Conservation (phyloP, 2,888 invertebrate species). For the Auanema sp. region DNA sequence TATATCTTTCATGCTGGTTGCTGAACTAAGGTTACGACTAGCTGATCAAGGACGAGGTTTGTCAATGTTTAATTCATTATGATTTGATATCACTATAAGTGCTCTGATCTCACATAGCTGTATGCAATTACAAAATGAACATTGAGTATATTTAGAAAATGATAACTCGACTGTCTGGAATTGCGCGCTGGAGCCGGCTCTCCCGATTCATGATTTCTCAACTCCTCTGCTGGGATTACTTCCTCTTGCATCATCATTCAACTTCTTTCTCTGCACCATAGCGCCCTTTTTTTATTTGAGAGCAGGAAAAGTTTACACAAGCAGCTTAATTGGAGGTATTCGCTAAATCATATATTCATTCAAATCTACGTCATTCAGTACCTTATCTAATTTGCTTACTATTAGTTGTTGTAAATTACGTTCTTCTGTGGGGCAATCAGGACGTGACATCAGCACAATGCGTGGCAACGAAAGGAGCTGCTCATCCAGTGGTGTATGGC, state of each 20-base stretch:
- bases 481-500: constrained; percentile 33
- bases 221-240: constrained; percentile 34
- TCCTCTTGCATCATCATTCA: constrained; percentile 35
- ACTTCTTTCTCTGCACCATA: constrained; percentile 34
- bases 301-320: constrained; percentile 26
- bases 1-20: constrained; percentile 37
- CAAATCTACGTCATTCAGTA: constrained; percentile 14
- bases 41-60: constrained; percentile 25
- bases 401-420: constrained; percentile 23
- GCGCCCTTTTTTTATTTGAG: constrained; percentile 35
- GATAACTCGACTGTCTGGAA: constrained; percentile 21
- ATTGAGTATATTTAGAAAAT: constrained; percentile 21
- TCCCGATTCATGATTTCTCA: constrained; percentile 34
- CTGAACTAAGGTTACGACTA: constrained; percentile 25
- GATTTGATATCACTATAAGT: neutral
- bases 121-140: neutral
- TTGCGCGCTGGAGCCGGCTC: constrained; percentile 33
- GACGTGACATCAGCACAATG: constrained; percentile 23
- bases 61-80: neutral
- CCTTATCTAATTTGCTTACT: constrained; percentile 16
- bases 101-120: no score
- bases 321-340: neutral
- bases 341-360: neutral
- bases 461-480: constrained; percentile 39
- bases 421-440: constrained; percentile 18